Conservation (phyloP, 1,140 invertebrate species). For the Odontomachus brunneus region DNA sequence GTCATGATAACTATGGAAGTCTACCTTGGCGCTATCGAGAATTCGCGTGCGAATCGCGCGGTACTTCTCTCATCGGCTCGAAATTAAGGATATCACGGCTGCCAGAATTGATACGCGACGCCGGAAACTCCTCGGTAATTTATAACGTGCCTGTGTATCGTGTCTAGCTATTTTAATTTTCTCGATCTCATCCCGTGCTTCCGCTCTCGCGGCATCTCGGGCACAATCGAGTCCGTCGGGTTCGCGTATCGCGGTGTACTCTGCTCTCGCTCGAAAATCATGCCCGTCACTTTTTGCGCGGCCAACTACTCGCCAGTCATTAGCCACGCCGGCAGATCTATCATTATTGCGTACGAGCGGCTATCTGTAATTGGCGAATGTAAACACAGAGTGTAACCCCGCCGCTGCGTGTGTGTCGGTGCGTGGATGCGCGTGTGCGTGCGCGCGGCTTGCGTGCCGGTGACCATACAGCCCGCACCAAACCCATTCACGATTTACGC, state of each 20-base stretch:
- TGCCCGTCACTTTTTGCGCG: constrained; percentile 55
- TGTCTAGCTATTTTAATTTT: constrained; percentile 24
- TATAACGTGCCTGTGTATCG: constrained; percentile 13
- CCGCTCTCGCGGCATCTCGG: constrained; percentile 1
- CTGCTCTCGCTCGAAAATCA: constrained; percentile 59
- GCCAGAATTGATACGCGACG: background rate
- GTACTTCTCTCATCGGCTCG: background rate
- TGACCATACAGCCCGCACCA: constrained; percentile 43
- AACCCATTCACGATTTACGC: constrained; percentile 56
- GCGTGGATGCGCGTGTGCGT: constrained; percentile 2
- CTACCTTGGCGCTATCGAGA: no score
- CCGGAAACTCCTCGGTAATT: constrained; percentile 28
- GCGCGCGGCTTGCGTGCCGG: constrained; percentile 54
- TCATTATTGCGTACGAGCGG: constrained; percentile 72
- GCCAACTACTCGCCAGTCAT: constrained; percentile 65
- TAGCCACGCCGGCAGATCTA: constrained; percentile 66
- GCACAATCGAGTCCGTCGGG: constrained; percentile 46
- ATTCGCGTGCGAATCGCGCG: no score
- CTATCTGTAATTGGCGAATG: constrained; percentile 75
- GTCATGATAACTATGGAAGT: no score
- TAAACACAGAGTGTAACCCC: constrained; percentile 71
- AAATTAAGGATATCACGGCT: background rate
- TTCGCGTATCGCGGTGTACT: no score
- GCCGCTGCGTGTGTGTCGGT: constrained; percentile 34
- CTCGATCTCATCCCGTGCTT: constrained; percentile 35